Percentiles rank a stretch among this genome's conserved stretches.
Evolutionary conservation across 2,797 vertebrate species (phyloP).

Genomic region (Coilia nasus): DNA sequence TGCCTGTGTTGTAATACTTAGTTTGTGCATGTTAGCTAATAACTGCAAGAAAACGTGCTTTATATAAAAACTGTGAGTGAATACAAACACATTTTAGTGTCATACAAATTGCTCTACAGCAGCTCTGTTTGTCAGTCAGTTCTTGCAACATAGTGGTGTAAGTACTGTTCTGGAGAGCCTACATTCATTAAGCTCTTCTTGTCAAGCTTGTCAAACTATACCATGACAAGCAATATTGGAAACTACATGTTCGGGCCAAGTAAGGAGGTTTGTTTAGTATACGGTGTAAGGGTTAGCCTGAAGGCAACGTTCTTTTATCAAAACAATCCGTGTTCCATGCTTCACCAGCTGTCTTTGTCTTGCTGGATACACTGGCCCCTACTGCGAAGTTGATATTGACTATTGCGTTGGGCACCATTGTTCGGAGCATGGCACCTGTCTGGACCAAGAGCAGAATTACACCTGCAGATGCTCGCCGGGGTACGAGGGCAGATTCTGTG

Average conservation of each 20-base stretch:
- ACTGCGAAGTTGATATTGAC: slow-evolving; percentile 74
- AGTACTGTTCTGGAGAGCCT: not conserved
- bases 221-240: not conserved
- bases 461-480: slow-evolving; percentile 75
- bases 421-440: slow-evolving; percentile 73
- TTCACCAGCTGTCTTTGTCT: slow-evolving; percentile 76
- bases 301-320: not conserved
- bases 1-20: not conserved
- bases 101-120: not conserved
- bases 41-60: not conserved
- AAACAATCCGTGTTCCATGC: slow-evolving; percentile 27
- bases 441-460: slow-evolving; percentile 74
- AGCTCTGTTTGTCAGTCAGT: not conserved
- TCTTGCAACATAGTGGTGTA: not conserved
- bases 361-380: slow-evolving; percentile 68
- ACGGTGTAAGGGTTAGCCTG: not conserved
- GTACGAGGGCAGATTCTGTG: slow-evolving; percentile 78
- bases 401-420: slow-evolving; percentile 74
- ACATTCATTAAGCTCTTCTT: not conserved
- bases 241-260: not conserved
- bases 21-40: not conserved
- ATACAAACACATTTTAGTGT: not conserved
- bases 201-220: not conserved
- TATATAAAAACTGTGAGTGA: not conserved
- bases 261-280: not conserved